Conservation (phyloP, 2,113 vertebrate genomes). For the Hassar affinis region DNA sequence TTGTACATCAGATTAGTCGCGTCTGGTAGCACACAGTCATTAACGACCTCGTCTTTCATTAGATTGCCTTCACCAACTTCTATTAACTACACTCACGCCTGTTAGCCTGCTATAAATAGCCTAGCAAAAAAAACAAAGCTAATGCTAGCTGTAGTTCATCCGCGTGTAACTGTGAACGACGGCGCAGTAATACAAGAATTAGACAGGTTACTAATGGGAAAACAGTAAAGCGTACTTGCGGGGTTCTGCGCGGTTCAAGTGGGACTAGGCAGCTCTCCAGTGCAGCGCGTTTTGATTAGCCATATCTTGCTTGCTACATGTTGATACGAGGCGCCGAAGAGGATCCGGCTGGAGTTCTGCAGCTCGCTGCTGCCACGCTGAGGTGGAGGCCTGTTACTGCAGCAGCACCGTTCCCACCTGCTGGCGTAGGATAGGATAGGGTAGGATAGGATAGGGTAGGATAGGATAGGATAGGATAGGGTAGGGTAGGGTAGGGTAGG, state of each 20-base stretch:
- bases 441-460: too few relatives aligned
- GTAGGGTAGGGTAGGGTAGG: too few relatives aligned
- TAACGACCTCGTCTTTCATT: neutral
- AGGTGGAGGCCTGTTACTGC: conserved; percentile 52
- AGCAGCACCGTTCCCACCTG: neutral
- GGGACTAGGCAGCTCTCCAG: neutral
- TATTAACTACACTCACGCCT: neutral
- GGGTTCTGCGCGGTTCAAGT: neutral
- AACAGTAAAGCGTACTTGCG: neutral
- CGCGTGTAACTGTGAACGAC: neutral
- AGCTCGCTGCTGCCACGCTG: conserved; percentile 41
- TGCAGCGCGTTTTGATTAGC: conserved; percentile 7
- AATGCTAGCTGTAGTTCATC: conserved; percentile 4
- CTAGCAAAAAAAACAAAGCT: neutral
- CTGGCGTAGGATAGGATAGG: too few relatives aligned
- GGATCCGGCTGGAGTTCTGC: conserved; percentile 23
- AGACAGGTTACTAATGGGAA: neutral
- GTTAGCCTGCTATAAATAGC: neutral
- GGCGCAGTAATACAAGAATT: neutral
- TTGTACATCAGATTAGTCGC: neutral
- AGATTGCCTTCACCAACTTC: neutral
- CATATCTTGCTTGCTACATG: conserved; percentile 18
- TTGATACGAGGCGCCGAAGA: conserved; percentile 57
- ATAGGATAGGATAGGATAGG: too few relatives aligned
- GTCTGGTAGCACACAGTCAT: too few relatives aligned